Percentiles rank a stretch among this genome's conserved stretches.
Evolutionary conservation across 2,888 invertebrate species (phyloP).

Genomic region (Octonoba sinensis): DNA sequence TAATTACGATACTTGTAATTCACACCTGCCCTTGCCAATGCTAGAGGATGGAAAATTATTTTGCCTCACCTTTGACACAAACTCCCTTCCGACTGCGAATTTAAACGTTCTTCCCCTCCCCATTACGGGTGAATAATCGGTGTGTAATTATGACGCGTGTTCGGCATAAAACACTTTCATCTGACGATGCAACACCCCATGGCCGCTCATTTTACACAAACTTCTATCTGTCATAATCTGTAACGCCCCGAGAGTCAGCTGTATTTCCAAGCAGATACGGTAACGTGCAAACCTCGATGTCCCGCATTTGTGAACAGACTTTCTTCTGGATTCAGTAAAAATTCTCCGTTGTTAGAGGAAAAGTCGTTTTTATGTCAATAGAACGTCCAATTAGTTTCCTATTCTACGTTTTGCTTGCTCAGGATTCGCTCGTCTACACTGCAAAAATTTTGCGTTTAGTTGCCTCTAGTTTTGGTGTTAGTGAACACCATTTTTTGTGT

Average conservation of each 20-base stretch:
- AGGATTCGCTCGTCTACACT: too few relatives aligned
- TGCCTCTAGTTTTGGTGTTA: too few relatives aligned
- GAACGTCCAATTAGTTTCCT: too few relatives aligned
- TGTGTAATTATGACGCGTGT: conserved; percentile 3
- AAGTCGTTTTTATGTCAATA: too few relatives aligned
- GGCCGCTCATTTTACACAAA: conserved; percentile 12
- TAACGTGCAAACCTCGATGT: neutral
- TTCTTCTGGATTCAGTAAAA: too few relatives aligned
- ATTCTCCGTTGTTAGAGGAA: too few relatives aligned
- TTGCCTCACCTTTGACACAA: conserved; percentile 23
- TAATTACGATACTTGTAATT: conserved; percentile 44
- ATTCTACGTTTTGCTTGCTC: too few relatives aligned
- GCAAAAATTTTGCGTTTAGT: too few relatives aligned
- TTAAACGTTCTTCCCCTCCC: neutral
- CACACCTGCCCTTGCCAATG: conserved; percentile 39
- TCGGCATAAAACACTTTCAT: conserved; percentile 15
- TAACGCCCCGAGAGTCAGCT: too few relatives aligned
- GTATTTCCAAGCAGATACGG: neutral
- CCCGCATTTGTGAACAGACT: too few relatives aligned
- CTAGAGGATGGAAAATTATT: conserved; percentile 22
- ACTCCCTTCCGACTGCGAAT: conserved; percentile 9
- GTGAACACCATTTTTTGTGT: too few relatives aligned
- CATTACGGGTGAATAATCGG: neutral
- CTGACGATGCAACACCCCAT: conserved; percentile 8
- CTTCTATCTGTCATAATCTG: too few relatives aligned